Evolutionary conservation across 2,888 invertebrate species (phyloP).

Genomic region (Pachydiplax longipennis): DNA sequence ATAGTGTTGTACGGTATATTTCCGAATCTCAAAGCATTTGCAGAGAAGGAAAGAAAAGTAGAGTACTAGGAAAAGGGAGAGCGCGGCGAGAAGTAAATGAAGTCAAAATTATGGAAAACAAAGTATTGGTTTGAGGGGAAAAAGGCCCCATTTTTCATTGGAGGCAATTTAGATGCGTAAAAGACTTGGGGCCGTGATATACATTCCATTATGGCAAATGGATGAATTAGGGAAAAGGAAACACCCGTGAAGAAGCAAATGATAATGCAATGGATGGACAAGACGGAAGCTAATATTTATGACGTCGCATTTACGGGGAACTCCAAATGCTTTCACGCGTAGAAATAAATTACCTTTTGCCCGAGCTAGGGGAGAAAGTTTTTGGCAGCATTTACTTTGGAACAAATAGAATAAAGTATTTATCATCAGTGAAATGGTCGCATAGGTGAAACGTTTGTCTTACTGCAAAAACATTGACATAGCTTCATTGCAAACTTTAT

Average conservation of each 20-base stretch:
- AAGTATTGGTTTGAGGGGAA: not conserved
- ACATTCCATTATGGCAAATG: constrained; percentile 6
- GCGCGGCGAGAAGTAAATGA: not conserved
- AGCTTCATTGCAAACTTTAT: too few species aligned
- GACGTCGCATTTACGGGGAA: not conserved
- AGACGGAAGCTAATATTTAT: not conserved
- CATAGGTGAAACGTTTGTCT: too few species aligned
- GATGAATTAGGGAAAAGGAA: not conserved
- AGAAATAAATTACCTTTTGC: not conserved
- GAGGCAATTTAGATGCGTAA: constrained; percentile 28
- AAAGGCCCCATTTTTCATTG: not conserved
- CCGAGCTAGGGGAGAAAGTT: too few species aligned
- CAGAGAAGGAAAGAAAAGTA: not conserved
- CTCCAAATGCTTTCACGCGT: not conserved
- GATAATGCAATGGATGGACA: not conserved
- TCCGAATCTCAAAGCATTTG: not conserved
- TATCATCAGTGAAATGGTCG: too few species aligned
- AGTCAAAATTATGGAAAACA: constrained; percentile 9
- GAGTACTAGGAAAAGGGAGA: too few species aligned
- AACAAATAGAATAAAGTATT: too few species aligned
- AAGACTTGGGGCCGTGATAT: not conserved
- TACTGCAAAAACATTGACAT: too few species aligned
- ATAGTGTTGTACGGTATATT: too few species aligned
- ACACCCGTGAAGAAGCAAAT: not conserved
- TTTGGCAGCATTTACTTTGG: too few species aligned